Evolutionary conservation across 2,888 invertebrate genomes (phyloP).

Genomic region (Barypeithes pellucidus): DNA sequence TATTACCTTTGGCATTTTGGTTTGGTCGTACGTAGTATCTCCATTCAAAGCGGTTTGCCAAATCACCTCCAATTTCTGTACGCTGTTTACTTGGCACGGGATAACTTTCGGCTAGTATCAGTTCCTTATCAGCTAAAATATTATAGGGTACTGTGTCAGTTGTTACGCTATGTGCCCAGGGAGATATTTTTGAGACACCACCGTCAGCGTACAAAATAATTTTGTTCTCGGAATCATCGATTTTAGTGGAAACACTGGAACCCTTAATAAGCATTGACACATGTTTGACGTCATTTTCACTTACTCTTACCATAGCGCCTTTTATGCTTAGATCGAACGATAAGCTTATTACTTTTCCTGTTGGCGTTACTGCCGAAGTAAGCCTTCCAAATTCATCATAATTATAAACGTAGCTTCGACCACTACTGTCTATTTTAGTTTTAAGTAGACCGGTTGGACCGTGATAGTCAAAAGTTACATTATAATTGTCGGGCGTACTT

Average conservation of each 20-base stretch:
- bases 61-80: slow-evolving; percentile 90
- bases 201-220: slow-evolving; percentile 88
- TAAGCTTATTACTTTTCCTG: slow-evolving; percentile 92
- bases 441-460: slow-evolving; percentile 91
- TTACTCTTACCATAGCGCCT: slow-evolving; percentile 90
- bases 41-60: slow-evolving; percentile 96
- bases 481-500: slow-evolving; percentile 94
- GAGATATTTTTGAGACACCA: slow-evolving; percentile 84
- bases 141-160: slow-evolving; percentile 94
- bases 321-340: slow-evolving; percentile 92
- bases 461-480: slow-evolving; percentile 94
- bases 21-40: slow-evolving; percentile 90
- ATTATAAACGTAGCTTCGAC: slow-evolving; percentile 92
- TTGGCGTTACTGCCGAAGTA: slow-evolving; percentile 93
- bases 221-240: slow-evolving; percentile 86
- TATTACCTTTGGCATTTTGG: slow-evolving; percentile 77
- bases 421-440: slow-evolving; percentile 91
- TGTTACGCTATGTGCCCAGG: slow-evolving; percentile 91
- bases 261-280: slow-evolving; percentile 91
- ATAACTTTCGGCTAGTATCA: slow-evolving; percentile 87
- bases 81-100: slow-evolving; percentile 93
- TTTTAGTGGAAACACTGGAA: slow-evolving; percentile 85
- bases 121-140: slow-evolving; percentile 90
- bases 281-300: slow-evolving; percentile 87
- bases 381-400: slow-evolving; percentile 96